Percentiles rank a stretch among this genome's conserved stretches.
Evolutionary conservation across 2,888 invertebrate genomes (phyloP).

Genomic region (Pollenia labialis): DNA sequence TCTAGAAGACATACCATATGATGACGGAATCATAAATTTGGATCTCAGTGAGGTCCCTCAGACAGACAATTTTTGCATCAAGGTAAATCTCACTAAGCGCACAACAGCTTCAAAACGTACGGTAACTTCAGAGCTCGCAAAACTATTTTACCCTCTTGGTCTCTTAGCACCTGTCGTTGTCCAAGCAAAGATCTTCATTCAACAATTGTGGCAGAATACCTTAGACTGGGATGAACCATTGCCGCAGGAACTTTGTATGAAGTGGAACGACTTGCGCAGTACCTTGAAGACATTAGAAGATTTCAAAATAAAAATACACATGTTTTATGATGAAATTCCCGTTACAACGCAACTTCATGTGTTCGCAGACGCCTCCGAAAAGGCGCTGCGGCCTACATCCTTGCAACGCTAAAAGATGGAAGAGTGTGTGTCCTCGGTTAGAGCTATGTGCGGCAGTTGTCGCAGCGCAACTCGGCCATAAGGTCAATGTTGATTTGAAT

Average conservation of each 20-base stretch:
- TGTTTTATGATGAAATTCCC: too few species aligned
- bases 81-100: background rate
- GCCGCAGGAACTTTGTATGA: background rate
- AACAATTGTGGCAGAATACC: constrained; percentile 4
- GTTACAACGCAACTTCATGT: too few species aligned
- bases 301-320: background rate
- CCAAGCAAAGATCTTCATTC: background rate
- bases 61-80: too few species aligned
- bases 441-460: background rate
- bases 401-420: too few species aligned
- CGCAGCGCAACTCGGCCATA: background rate
- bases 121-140: constrained; percentile 20
- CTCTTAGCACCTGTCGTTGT: background rate
- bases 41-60: background rate
- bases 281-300: background rate
- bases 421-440: background rate
- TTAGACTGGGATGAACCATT: background rate
- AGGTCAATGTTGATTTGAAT: background rate
- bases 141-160: constrained; percentile 15
- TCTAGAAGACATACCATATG: background rate
- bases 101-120: constrained; percentile 1
- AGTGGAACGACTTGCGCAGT: background rate
- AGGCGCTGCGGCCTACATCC: too few species aligned
- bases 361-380: too few species aligned
- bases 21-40: background rate